Conservation (phyloP, 2,888 invertebrate species). For the Caenorhabditis zanzibari region DNA sequence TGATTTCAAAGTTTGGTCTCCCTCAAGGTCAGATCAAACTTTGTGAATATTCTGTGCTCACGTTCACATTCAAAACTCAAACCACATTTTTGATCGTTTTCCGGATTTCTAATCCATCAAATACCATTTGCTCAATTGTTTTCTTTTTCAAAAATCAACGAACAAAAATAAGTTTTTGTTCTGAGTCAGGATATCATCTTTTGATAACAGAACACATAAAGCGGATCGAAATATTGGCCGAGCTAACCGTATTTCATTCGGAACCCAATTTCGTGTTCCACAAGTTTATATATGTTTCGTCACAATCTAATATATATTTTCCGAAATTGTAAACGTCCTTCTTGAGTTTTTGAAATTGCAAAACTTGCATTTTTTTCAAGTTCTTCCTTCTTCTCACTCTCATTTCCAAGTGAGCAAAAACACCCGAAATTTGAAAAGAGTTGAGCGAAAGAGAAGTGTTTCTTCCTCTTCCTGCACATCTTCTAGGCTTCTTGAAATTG, state of each 20-base stretch:
- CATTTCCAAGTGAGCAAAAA: conserved; percentile 26
- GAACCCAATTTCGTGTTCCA: conserved; percentile 33
- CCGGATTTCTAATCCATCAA: neutral
- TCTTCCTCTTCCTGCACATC: conserved; percentile 23
- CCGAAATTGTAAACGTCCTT: conserved; percentile 16
- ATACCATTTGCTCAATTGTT: neutral
- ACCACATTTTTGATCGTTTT: conserved; percentile 8
- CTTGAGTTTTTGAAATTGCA: conserved; percentile 18
- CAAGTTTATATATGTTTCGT: conserved; percentile 21
- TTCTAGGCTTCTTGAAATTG: conserved; percentile 48
- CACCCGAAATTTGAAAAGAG: conserved; percentile 20
- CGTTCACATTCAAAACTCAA: conserved; percentile 1
- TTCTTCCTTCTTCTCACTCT: neutral
- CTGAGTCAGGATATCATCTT: conserved; percentile 5
- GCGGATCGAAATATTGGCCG: no score
- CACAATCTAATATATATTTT: conserved; percentile 48
- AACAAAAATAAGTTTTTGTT: neutral
- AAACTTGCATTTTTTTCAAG: conserved; percentile 1
- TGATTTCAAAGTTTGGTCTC: neutral
- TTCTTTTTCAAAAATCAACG: conserved; percentile 2
- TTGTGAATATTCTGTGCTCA: neutral
- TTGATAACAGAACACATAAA: conserved; percentile 16
- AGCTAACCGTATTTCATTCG: neutral
- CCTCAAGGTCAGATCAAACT: conserved; percentile 6
- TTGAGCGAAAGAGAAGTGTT: conserved; percentile 25